These are phyloP conservation scores for Limnephilus rhombicus DNA, from an alignment of 2,888 invertebrate genomes.

Conservation along the genomic window DNA sequence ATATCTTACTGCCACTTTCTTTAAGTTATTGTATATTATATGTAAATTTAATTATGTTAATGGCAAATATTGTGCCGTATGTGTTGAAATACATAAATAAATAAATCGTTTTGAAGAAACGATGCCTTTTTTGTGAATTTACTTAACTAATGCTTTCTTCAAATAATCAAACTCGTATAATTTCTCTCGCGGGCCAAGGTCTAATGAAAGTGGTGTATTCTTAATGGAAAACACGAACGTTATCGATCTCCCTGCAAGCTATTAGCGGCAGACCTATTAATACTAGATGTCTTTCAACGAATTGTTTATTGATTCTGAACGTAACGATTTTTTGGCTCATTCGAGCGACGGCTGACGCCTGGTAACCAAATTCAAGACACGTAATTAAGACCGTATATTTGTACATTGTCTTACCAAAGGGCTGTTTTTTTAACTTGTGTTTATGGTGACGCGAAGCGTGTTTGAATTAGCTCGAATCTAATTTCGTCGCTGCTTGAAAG, in stretches of 20 bases:
- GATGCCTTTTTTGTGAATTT: not conserved
- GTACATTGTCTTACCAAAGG: too few species aligned
- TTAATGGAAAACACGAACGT: not conserved
- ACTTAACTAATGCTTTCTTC: not conserved
- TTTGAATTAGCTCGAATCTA: not conserved
- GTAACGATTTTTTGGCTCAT: not conserved
- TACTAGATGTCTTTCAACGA: not conserved
- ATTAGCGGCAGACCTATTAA: not conserved
- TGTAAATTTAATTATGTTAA: too few species aligned
- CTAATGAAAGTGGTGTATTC: not conserved
- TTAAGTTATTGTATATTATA: too few species aligned
- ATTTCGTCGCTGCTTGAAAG: too few species aligned
- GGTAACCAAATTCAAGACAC: not conserved
- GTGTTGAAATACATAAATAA: too few species aligned
- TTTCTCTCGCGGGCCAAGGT: not conserved
- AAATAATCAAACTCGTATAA: not conserved
- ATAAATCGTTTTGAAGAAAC: not conserved
- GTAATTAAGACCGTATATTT: not conserved
- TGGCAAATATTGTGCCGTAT: too few species aligned
- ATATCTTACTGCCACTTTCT: too few species aligned
- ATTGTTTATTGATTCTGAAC: not conserved
- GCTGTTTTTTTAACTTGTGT: not conserved
- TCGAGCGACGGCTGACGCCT: not conserved
- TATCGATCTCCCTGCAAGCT: conserved; percentile 5
- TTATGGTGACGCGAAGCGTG: not conserved